Evolutionary conservation across 2,888 invertebrate genomes (phyloP).

Genomic region (Ochropleura plecta): DNA sequence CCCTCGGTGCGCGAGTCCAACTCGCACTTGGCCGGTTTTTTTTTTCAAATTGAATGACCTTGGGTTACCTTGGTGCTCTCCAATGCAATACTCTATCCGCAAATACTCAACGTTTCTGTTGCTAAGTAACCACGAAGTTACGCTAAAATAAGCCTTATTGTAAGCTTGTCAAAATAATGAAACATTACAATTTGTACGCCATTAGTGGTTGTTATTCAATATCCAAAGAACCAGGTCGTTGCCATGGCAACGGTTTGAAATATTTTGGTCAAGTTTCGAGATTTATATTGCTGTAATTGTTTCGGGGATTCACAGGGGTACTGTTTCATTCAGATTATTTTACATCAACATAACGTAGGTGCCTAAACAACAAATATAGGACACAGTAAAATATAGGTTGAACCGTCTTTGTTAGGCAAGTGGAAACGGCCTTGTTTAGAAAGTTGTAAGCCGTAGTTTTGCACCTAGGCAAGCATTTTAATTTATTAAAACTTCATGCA

Average conservation of each 20-base stretch:
- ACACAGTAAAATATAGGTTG: background rate
- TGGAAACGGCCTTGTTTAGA: too few relatives aligned
- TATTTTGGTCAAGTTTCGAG: background rate
- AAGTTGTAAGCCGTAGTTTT: too few relatives aligned
- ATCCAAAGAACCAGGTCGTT: background rate
- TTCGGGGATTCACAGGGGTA: background rate
- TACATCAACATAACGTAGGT: background rate
- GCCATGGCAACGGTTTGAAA: background rate
- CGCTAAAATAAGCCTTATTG: background rate
- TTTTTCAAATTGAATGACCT: too few relatives aligned
- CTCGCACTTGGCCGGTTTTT: too few relatives aligned
- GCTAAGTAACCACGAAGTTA: background rate
- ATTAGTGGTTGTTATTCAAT: slow-evolving; percentile 10
- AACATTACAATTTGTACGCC: background rate
- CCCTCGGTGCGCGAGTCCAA: too few relatives aligned
- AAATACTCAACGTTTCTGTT: background rate
- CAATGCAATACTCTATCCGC: background rate
- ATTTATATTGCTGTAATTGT: background rate
- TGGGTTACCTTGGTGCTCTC: too few relatives aligned
- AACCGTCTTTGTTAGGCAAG: too few relatives aligned
- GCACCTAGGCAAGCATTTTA: too few relatives aligned
- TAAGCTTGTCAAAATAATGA: slow-evolving; percentile 2
- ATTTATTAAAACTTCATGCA: too few relatives aligned
- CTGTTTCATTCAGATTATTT: background rate
- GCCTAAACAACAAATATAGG: background rate